phyloP scores from a whole-genome alignment of 2,888 invertebrate genomes.

The Hirtodrosophila trivittata region DNA sequence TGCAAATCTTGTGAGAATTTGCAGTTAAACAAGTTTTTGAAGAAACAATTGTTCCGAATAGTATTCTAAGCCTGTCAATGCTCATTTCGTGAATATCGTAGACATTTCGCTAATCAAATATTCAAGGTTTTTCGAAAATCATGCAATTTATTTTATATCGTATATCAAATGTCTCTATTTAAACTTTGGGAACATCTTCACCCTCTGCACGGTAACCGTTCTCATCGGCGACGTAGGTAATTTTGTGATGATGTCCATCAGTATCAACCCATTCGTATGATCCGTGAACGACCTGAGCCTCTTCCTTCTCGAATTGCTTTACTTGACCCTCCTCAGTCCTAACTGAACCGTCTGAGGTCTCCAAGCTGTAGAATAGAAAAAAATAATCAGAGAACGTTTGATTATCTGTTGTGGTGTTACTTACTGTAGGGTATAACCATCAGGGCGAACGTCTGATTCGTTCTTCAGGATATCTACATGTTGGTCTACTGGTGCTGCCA shows the following conservation, averaged over 20 bases:
- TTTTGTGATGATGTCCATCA: conserved; percentile 85
- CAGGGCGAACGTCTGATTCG: conserved; percentile 82
- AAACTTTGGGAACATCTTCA: conserved; percentile 81
- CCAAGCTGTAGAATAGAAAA: conserved; percentile 28
- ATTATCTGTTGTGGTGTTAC: background rate
- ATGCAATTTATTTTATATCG: background rate
- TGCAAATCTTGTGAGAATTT: too few relatives aligned
- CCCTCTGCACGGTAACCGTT: conserved; percentile 84
- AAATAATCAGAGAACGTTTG: too few relatives aligned
- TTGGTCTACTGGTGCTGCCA: conserved; percentile 60
- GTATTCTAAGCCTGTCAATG: too few relatives aligned
- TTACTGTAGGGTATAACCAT: conserved; percentile 84
- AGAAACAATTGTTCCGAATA: too few relatives aligned
- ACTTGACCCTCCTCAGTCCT: too few relatives aligned
- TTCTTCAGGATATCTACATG: conserved; percentile 27
- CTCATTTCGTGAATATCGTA: too few relatives aligned
- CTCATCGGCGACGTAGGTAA: conserved; percentile 83
- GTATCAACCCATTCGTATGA: conserved; percentile 84
- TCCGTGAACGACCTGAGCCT: conserved; percentile 64
- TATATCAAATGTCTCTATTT: conserved; percentile 12
- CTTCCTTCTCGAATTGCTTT: conserved; percentile 46
- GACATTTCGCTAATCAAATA: too few relatives aligned
- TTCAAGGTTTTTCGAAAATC: too few relatives aligned
- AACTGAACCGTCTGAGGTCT: conserved; percentile 72
- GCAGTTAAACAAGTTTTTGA: too few relatives aligned